Evolutionary conservation across 2,888 invertebrate genomes (phyloP).

Genomic region (Stenichneumon culpator): DNA sequence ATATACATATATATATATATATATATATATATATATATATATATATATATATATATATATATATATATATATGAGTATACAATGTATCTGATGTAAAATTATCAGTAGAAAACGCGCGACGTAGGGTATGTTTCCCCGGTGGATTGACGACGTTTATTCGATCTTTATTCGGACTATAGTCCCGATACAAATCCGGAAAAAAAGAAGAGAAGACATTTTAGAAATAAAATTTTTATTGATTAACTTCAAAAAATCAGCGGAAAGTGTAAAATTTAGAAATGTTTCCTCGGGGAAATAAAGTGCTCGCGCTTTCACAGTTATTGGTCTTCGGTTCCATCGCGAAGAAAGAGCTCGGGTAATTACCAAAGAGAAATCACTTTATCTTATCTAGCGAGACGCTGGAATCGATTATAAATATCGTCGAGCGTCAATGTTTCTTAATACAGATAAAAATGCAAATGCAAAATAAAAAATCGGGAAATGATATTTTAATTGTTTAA

Average conservation of each 20-base stretch:
- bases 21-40: background rate
- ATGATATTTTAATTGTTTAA: no score
- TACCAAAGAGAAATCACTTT: background rate
- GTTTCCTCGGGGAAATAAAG: background rate
- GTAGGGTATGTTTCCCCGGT: background rate
- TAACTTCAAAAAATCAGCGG: no score
- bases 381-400: background rate
- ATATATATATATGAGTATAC: background rate
- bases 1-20: background rate
- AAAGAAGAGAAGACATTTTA: no score
- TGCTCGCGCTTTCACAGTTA: background rate
- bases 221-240: no score
- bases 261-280: background rate
- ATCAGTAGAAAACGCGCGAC: background rate
- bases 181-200: background rate
- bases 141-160: background rate
- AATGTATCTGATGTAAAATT: background rate
- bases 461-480: background rate
- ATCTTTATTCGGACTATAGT: no score
- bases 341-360: background rate
- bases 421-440: background rate
- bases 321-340: background rate
- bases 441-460: background rate
- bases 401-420: background rate
- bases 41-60: background rate